These are phyloP conservation scores for Pantala flavescens DNA, from an alignment of 1,140 invertebrate species.

Conservation along the genomic window DNA sequence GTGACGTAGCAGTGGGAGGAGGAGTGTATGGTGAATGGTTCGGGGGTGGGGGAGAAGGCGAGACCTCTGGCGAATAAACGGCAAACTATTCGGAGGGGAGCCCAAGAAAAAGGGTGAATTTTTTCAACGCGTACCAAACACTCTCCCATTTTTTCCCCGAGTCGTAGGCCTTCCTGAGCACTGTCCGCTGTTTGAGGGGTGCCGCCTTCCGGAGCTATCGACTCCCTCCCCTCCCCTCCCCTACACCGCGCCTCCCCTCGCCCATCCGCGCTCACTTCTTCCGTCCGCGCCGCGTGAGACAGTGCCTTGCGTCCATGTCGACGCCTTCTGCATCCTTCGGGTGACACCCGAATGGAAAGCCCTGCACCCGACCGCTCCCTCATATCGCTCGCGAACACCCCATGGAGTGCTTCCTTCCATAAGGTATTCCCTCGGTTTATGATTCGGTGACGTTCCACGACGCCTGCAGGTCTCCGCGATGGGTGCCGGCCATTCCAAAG, in stretches of 20 bases:
- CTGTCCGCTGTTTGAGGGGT: background rate
- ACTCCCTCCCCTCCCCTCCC: background rate
- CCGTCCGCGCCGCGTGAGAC: background rate
- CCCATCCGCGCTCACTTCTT: background rate
- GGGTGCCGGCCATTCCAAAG: background rate
- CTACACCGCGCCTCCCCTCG: background rate
- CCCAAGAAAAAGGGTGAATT: background rate
- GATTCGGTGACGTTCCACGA: background rate
- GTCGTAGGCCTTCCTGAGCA: too few relatives aligned
- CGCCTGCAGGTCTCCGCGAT: background rate
- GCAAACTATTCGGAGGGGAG: background rate
- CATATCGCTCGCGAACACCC: too few relatives aligned
- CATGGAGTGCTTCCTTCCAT: too few relatives aligned
- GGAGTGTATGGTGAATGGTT: background rate
- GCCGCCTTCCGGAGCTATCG: background rate
- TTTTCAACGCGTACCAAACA: too few relatives aligned
- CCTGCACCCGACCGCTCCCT: too few relatives aligned
- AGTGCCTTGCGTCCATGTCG: too few relatives aligned
- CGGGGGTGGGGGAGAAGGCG: background rate
- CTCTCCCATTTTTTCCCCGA: too few relatives aligned
- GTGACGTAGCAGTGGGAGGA: background rate
- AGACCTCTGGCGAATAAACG: too few relatives aligned
- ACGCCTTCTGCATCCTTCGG: too few relatives aligned
- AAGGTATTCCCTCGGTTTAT: too few relatives aligned
- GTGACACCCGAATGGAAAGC: too few relatives aligned